phyloP scores from a whole-genome alignment of 2,797 vertebrate species.

The Poecile montanus region DNA sequence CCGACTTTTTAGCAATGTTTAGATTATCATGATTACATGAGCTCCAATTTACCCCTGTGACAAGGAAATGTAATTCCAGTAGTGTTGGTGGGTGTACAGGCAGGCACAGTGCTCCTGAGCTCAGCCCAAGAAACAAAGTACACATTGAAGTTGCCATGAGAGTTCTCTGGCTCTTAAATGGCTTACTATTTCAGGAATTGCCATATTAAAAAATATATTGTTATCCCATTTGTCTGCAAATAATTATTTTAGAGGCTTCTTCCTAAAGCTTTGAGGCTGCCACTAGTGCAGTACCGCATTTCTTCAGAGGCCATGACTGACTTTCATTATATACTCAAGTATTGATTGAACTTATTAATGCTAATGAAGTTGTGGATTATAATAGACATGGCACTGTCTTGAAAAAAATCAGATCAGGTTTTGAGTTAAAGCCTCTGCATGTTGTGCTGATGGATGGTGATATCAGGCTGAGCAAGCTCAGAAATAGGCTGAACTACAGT shows the following conservation, averaged over 20 bases:
- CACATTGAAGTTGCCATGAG: neutral
- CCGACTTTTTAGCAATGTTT: conserved; percentile 57
- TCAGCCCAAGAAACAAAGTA: neutral
- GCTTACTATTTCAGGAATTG: neutral
- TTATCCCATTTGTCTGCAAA: neutral
- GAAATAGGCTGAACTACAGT: neutral
- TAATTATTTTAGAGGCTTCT: neutral
- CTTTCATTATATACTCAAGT: conserved; percentile 13
- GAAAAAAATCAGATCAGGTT: neutral
- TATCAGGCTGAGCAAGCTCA: neutral
- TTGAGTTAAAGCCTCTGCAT: neutral
- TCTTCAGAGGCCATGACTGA: neutral
- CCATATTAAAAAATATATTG: neutral
- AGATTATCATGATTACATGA: neutral
- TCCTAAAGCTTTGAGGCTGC: neutral
- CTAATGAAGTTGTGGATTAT: neutral
- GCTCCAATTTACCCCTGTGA: neutral
- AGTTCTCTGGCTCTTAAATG: neutral
- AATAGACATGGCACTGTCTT: neutral
- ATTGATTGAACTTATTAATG: conserved; percentile 13
- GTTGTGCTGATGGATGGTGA: neutral
- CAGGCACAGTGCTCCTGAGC: neutral
- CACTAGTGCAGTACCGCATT: neutral
- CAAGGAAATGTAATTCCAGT: neutral
- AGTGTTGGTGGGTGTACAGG: neutral